Evolutionary conservation across 2,888 invertebrate genomes (phyloP).

Genomic region (Pharmacophagus antenor): DNA sequence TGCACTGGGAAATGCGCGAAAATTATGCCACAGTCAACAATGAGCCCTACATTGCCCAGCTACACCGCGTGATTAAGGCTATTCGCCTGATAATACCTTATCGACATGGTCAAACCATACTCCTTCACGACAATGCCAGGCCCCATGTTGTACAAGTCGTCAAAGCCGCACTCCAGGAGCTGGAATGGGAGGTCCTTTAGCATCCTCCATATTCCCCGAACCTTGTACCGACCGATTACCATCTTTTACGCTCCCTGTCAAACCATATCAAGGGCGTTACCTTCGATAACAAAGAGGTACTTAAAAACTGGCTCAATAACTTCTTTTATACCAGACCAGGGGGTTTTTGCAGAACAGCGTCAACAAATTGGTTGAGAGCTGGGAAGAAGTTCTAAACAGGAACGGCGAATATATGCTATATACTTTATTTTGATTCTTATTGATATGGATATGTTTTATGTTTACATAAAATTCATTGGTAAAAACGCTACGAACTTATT

Average conservation of each 20-base stretch:
- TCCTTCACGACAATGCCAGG: no score
- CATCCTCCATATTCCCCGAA: no score
- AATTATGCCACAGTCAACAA: conserved; percentile 8
- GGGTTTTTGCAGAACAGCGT: neutral
- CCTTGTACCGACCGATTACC: no score
- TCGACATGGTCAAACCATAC: no score
- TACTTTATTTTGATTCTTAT: conserved; percentile 16
- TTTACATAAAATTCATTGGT: neutral
- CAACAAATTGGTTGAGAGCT: conserved; percentile 10
- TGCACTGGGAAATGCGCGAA: neutral
- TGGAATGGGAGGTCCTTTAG: no score
- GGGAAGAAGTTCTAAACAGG: neutral
- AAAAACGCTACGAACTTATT: no score
- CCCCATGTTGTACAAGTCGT: no score
- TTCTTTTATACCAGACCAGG: conserved; percentile 5
- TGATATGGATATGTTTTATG: neutral
- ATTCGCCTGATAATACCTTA: no score
- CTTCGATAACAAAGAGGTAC: conserved; percentile 3
- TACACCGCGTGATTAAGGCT: no score
- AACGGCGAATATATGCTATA: conserved; percentile 9
- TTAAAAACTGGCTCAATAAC: conserved; percentile 10
- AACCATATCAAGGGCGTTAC: neutral
- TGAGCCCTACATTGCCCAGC: neutral
- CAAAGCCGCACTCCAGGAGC: no score
- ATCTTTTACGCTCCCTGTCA: no score